Percentiles rank a stretch among this genome's conserved stretches.
Conservation (phyloP, 2,888 invertebrate species). For the Leucophora obtusa region DNA sequence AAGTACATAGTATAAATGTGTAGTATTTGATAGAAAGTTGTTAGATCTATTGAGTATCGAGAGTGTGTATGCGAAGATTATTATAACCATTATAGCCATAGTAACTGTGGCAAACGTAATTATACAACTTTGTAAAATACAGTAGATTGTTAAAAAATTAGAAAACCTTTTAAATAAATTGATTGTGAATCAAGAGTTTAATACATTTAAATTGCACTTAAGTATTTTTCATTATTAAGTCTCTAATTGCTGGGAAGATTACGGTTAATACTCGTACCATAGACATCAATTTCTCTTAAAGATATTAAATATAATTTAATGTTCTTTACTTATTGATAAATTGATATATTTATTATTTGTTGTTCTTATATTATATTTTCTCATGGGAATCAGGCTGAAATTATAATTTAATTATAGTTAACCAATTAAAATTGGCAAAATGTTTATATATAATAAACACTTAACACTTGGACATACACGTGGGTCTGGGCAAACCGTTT, state of each 20-base stretch:
- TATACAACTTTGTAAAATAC: background rate
- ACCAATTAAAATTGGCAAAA: background rate
- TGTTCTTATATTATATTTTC: constrained; percentile 23
- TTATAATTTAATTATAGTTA: background rate
- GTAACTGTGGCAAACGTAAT: background rate
- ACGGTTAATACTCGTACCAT: too few species aligned
- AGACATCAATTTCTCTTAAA: too few species aligned
- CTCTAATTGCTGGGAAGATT: too few species aligned
- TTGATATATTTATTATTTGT: background rate
- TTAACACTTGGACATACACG: too few species aligned
- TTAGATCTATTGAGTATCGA: background rate
- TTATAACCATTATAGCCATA: background rate
- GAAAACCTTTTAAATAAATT: too few species aligned
- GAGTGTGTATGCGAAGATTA: background rate
- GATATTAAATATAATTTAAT: too few species aligned
- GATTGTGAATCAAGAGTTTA: too few species aligned
- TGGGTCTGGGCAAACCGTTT: too few species aligned
- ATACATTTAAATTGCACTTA: too few species aligned
- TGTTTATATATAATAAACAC: background rate
- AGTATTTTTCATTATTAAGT: too few species aligned
- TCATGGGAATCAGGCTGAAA: constrained; percentile 30
- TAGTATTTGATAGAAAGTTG: background rate
- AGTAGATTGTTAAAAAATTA: too few species aligned
- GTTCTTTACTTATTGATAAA: too few species aligned
- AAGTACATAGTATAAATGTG: background rate